A percentile compares a stretch with the other conserved stretches of the same genome.
Evolutionary conservation across 2,113 vertebrate genomes (phyloP).

Genomic region (Alaudala cheleensis): DNA sequence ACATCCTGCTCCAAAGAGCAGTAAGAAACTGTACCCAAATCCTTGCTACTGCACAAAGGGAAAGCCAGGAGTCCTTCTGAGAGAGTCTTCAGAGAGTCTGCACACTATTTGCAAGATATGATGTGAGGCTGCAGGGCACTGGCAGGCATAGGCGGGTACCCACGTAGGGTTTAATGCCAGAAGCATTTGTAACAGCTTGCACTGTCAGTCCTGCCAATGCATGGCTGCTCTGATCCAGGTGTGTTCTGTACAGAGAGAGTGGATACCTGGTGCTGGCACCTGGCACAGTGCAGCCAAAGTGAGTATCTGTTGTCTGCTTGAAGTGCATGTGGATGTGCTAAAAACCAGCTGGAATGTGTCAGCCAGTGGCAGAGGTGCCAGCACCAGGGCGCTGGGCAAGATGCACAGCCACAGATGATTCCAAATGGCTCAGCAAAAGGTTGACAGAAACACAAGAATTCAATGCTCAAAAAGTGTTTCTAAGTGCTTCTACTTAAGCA

Average conservation of each 20-base stretch:
- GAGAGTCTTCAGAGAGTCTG: not conserved
- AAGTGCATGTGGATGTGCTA: not conserved
- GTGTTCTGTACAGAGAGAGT: not conserved
- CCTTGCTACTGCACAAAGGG: not conserved
- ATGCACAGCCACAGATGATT: not conserved
- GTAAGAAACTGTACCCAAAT: not conserved
- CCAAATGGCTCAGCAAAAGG: not conserved
- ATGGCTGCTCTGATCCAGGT: constrained; percentile 21
- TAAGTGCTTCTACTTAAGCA: not conserved
- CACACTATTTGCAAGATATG: constrained; percentile 21
- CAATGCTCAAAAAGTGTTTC: not conserved
- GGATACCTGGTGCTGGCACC: not conserved
- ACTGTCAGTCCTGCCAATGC: not conserved
- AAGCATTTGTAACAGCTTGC: constrained; percentile 58
- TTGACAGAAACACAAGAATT: not conserved
- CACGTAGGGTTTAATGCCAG: not conserved
- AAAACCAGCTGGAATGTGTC: not conserved
- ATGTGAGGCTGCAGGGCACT: constrained; percentile 51
- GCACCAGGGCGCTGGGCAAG: not conserved
- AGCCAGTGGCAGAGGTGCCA: not conserved
- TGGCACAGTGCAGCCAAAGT: not conserved
- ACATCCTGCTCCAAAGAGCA: not conserved
- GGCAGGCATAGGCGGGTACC: constrained; percentile 31
- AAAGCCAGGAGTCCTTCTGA: constrained; percentile 13
- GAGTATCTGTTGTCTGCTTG: not conserved